Evolutionary conservation across 92 coral and sea anemone genomes (phyloP), one percentile per base, ranked within the genome.

Genomic region (Montipora capitata): DNA sequence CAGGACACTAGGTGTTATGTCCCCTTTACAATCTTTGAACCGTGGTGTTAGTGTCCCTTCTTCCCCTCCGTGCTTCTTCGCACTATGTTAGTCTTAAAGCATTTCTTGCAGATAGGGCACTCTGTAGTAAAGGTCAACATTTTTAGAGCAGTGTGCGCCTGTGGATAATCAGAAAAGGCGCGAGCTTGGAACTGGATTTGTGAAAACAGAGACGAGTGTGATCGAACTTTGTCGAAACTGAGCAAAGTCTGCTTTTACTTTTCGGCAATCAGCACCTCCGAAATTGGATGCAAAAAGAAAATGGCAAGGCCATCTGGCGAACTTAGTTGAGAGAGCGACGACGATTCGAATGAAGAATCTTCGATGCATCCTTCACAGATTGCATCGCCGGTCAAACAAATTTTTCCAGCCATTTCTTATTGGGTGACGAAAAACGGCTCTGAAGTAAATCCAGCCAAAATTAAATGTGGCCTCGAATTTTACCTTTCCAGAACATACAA

Each of bases 1-100:
- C 20, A 18, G 20, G 20, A 18, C 20, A 20, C 27, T 20, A 0
- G 45, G 3, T 13, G 18, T 39, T 5, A 4, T 0, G 16, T 69
- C 39, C 10, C 74, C 74, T 8, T 69, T 4, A 35, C 49, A 44
- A n/a, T 69, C 74, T n/a, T 69, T 69, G 39, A 69, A 69, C 35
- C 14, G 45, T 69, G 74, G 74, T 15, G 4, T 69, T 48, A 35
- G 1, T 8, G 45, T 5, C 3, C 5, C 13, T 35, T 38, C 14
- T 3, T 9, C 74, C 1, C 74, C 74, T 69, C 39, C 45, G 74
- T 68, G 74, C 16, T 68, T 68, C 5, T 7, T 10, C n/a, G 38
- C 35, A 68, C 45, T 35, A 15, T 2, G 38, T 5, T 5, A 12
- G 15, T 68, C 39, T 68, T 68, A 5, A 68, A 68, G 2, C 45